phyloP scores from a whole-genome alignment of 2,888 invertebrate genomes.

The Xylophagus ater region DNA sequence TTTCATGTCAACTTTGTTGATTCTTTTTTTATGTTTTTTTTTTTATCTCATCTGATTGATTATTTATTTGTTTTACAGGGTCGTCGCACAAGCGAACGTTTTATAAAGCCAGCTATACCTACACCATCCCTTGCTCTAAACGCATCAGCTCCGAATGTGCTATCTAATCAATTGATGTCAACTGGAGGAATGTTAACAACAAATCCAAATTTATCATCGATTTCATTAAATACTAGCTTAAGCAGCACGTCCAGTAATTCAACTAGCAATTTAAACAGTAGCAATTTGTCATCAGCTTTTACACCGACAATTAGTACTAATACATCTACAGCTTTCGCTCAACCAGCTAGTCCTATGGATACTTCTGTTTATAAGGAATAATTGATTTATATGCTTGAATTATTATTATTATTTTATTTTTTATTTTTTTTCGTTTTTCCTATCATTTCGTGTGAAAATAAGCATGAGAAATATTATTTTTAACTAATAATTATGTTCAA shows the following conservation, averaged over 20 bases:
- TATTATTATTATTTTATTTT: background rate
- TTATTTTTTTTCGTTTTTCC: background rate
- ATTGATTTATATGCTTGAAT: slow-evolving; percentile 11
- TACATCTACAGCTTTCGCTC: slow-evolving; percentile 37
- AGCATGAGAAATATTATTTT: too few species aligned
- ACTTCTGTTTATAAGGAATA: slow-evolving; percentile 53
- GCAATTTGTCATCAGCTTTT: slow-evolving; percentile 33
- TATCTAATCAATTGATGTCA: slow-evolving; percentile 28
- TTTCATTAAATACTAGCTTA: slow-evolving; percentile 30
- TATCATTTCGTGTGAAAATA: background rate
- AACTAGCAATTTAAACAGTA: slow-evolving; percentile 27
- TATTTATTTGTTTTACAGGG: slow-evolving; percentile 34
- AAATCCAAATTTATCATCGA: too few species aligned
- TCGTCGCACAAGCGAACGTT: slow-evolving; percentile 65
- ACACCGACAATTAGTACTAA: slow-evolving; percentile 18
- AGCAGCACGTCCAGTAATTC: slow-evolving; percentile 33
- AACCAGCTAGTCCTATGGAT: slow-evolving; percentile 66
- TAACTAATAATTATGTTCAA: too few species aligned
- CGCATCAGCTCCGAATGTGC: slow-evolving; percentile 38
- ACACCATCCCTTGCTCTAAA: slow-evolving; percentile 44
- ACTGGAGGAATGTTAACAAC: too few species aligned
- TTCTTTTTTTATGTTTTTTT: background rate
- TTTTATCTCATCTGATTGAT: too few species aligned
- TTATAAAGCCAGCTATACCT: slow-evolving; percentile 78
- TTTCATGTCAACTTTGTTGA: too few species aligned